These are phyloP conservation scores for Corythucha ciliata DNA, from an alignment of 2,888 invertebrate species.

Conservation along the genomic window DNA sequence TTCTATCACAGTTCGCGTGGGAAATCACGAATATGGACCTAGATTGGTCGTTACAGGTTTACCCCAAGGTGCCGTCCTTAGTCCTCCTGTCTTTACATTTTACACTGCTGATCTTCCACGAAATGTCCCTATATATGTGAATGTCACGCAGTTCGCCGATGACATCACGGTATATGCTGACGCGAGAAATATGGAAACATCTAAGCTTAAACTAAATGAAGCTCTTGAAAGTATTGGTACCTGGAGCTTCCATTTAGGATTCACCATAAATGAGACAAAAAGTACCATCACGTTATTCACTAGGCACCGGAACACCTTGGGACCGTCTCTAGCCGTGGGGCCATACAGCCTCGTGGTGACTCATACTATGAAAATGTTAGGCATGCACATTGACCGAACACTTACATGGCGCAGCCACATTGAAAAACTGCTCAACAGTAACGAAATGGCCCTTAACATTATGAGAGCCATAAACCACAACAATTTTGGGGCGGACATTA, in stretches of 20 bases:
- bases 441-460: neutral
- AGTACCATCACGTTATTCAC: neutral
- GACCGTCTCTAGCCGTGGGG: neutral
- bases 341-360: conserved; percentile 2
- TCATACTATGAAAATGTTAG: neutral
- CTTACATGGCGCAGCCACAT: neutral
- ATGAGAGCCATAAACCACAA: neutral
- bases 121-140: conserved; percentile 1
- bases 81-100: conserved; percentile 15
- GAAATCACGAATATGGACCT: conserved; percentile 3
- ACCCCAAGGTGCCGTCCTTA: conserved; percentile 7
- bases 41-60: neutral
- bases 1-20: neutral
- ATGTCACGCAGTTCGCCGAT: conserved; percentile 19
- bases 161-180: conserved; percentile 14
- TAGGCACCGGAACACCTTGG: conserved; percentile 16
- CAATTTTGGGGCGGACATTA: neutral
- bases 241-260: neutral
- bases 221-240: neutral
- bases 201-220: too few relatives aligned
- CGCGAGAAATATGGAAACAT: conserved; percentile 14
- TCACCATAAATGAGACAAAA: neutral
- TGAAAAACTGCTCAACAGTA: neutral
- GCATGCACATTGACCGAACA: neutral
- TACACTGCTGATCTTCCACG: conserved; percentile 4